Evolutionary conservation across 1,140 invertebrate genomes (phyloP).

Genomic region (Dreissena polymorpha): DNA sequence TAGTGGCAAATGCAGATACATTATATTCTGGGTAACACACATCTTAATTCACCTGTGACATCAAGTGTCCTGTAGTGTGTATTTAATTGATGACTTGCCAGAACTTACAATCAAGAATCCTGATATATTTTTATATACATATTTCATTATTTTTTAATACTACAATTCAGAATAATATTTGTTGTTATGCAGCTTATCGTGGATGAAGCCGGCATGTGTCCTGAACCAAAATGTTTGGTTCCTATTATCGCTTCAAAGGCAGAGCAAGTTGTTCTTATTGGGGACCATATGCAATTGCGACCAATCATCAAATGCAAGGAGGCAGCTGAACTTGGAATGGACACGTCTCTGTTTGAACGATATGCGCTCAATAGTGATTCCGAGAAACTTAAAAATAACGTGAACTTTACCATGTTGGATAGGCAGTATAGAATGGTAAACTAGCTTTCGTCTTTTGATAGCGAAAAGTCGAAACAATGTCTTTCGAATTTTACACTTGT

Average conservation of each 20-base stretch:
- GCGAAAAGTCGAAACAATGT: no score
- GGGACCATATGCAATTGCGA: constrained; percentile 62
- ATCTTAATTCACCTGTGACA: no score
- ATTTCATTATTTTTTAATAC: no score
- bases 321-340: constrained; percentile 56
- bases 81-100: no score
- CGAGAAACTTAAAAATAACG: background rate
- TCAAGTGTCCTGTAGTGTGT: no score
- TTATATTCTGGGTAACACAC: no score
- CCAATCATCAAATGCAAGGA: constrained; percentile 56
- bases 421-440: constrained; percentile 66
- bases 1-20: no score
- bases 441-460: no score
- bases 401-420: constrained; percentile 43
- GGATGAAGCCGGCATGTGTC: constrained; percentile 66
- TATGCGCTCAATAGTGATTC: constrained; percentile 37
- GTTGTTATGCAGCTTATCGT: constrained; percentile 57
- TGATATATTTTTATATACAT: no score
- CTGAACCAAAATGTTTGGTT: constrained; percentile 61
- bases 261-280: constrained; percentile 62
- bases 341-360: constrained; percentile 62
- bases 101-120: no score
- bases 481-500: no score
- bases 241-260: constrained; percentile 41
- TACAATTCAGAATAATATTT: no score